Evolutionary conservation across 1,140 invertebrate species (phyloP).

Genomic region (Archivesica marissinica): DNA sequence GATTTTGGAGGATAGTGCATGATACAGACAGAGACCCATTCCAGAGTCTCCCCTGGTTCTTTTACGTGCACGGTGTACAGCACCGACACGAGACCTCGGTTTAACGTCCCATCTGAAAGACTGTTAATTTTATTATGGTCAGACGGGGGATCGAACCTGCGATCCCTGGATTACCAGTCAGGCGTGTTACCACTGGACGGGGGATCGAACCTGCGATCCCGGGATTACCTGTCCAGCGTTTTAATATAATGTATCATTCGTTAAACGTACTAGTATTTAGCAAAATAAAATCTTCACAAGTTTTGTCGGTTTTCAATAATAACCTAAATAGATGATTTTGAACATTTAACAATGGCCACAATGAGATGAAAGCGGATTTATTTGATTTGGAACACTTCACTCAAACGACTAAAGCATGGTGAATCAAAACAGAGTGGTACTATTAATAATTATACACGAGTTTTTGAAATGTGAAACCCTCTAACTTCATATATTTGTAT

Average conservation of each 20-base stretch:
- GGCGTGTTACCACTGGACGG: too few relatives aligned
- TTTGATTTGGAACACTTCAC: background rate
- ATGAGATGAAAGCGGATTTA: background rate
- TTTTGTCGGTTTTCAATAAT: background rate
- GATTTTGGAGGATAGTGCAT: too few relatives aligned
- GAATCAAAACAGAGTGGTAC: background rate
- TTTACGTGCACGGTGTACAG: too few relatives aligned
- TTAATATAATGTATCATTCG: conserved; percentile 14
- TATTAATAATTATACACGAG: background rate
- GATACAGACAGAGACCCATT: too few relatives aligned
- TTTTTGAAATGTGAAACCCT: conserved; percentile 1
- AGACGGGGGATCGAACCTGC: too few relatives aligned
- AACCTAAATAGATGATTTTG: background rate
- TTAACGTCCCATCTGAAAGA: too few relatives aligned
- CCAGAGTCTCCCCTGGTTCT: too few relatives aligned
- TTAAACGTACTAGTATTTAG: conserved; percentile 6
- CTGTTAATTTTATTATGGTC: too few relatives aligned
- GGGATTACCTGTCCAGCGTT: too few relatives aligned
- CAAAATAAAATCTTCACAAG: background rate
- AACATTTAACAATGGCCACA: background rate
- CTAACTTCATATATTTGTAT: conserved; percentile 20
- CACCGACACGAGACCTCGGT: too few relatives aligned
- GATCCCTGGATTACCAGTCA: too few relatives aligned
- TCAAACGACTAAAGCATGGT: background rate
- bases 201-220: too few relatives aligned